A percentile compares a stretch with the other conserved stretches of the same genome.
phyloP scores from a whole-genome alignment of 2,113 vertebrate genomes.

The Clarias batrachus region DNA sequence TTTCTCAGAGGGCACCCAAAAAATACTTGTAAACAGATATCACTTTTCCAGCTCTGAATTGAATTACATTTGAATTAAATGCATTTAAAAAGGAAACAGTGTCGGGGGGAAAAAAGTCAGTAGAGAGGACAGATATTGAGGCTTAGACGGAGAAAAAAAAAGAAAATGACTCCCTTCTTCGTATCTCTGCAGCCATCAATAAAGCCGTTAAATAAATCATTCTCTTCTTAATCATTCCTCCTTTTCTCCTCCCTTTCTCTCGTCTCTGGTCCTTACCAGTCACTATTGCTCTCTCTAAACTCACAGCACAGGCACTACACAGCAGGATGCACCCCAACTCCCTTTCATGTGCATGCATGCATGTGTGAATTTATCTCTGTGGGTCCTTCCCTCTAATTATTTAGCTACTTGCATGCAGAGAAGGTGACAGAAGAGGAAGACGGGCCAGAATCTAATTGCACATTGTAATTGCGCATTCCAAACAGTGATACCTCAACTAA shows the following conservation, averaged over 20 bases:
- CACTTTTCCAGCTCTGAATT: constrained; percentile 21
- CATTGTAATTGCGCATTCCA: constrained; percentile 41
- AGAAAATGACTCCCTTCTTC: constrained; percentile 34
- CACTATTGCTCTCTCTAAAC: constrained; percentile 28
- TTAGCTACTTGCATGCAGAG: constrained; percentile 5
- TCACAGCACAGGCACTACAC: constrained; percentile 26
- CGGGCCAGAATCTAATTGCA: constrained; percentile 27
- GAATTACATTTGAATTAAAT: constrained; percentile 13
- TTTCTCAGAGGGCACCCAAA: not conserved
- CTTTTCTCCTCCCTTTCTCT: constrained; percentile 36
- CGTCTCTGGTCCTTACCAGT: constrained; percentile 41
- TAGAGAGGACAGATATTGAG: constrained; percentile 28
- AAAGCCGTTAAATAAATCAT: constrained; percentile 56
- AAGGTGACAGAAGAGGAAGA: constrained; percentile 24
- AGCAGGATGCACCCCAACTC: constrained; percentile 30
- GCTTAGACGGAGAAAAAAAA: constrained; percentile 32
- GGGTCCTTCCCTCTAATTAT: constrained; percentile 2
- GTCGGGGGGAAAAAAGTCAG: not conserved
- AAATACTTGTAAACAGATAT: constrained; percentile 13
- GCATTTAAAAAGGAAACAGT: not conserved
- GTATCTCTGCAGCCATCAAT: constrained; percentile 46
- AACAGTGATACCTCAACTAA: constrained; percentile 41
- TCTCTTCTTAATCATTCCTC: constrained; percentile 42
- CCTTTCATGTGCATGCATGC: constrained; percentile 34
- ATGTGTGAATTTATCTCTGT: constrained; percentile 19